Evolutionary conservation across 2,797 vertebrate genomes (phyloP), one percentile per base, ranked within the genome.

Genomic region (Pyrocephalus nanus): DNA sequence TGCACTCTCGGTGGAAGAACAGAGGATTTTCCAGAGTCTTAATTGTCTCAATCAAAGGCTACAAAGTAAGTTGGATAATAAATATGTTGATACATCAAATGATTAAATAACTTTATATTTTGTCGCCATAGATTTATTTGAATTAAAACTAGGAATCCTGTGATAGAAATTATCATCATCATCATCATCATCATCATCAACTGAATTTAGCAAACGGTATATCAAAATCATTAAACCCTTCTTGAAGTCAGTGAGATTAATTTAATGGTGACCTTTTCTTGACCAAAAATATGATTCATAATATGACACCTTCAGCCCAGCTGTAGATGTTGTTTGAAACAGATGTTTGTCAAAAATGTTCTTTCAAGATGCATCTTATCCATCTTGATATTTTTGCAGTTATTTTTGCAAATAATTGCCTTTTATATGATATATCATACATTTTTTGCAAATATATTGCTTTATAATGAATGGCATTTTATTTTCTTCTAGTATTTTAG

Each of bases 11-110:
- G 38, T 98, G 90, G 99, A 99, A 89, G 99, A 99, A 86, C 97
- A 98, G 91, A 98, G 97, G 92, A 97, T 99, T 70, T 97, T 99
- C 22, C 98, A 98, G 42, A 99, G 98, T 76, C 98, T 99, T 76
- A 97, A 97, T 75, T 88, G 2, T 51, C 97, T 98, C 48, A 93
- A 98, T 94, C 95, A 98, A 89, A 97, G 96, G 84, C 86, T 98
- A 51, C 95, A 95, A 65, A 93, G 98, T 98, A 96, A 98, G 98
- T 97, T 57, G 54, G 15, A 29, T 92, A 90, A 62, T 80, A 88
- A 60, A 86, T 42, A 55, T 19, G 22, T 27, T 61, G 45, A 27
- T 76, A 2, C 27, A 57, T 66, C 21, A 88, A 66, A 45, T 57
- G 8, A 61, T 74, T 62, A 81, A 73, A 16, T 57, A 57, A 38